phyloP scores from a whole-genome alignment of 2,888 invertebrate species.

The Aphodius sticticus region DNA sequence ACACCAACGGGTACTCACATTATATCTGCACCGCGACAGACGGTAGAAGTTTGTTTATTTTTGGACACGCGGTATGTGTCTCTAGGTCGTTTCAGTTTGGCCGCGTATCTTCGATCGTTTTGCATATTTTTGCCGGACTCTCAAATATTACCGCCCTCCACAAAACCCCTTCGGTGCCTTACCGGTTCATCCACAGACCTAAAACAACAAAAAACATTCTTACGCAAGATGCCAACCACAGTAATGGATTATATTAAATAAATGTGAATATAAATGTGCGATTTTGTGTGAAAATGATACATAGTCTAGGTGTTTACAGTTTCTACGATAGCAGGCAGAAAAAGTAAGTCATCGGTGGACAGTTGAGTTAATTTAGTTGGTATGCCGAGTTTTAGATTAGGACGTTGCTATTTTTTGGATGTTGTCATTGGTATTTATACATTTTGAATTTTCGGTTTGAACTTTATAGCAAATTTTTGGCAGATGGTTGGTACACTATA shows the following conservation, averaged over 20 bases:
- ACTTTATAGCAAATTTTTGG: not conserved
- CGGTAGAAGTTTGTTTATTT: constrained; percentile 35
- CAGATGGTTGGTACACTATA: not conserved
- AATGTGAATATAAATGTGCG: constrained; percentile 8
- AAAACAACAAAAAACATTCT: no score
- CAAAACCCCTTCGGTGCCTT: constrained; percentile 12
- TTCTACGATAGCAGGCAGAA: not conserved
- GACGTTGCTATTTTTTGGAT: not conserved
- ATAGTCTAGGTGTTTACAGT: not conserved
- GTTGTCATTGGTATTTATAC: not conserved
- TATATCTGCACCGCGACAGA: not conserved
- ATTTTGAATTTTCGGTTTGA: not conserved
- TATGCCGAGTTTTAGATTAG: not conserved
- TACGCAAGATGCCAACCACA: no score
- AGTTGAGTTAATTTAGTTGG: not conserved
- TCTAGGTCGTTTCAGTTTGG: constrained; percentile 37
- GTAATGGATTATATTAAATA: not conserved
- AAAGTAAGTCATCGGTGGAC: not conserved
- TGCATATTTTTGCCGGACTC: constrained; percentile 21
- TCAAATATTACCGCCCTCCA: not conserved
- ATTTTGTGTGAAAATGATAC: not conserved
- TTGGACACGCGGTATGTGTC: constrained; percentile 34
- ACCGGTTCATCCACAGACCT: not conserved
- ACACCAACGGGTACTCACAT: constrained; percentile 34
- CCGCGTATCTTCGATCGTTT: constrained; percentile 32